Percentiles rank a stretch among this genome's conserved stretches.
phyloP scores from a whole-genome alignment of 1,140 invertebrate species.

The Anastrepha obliqua region DNA sequence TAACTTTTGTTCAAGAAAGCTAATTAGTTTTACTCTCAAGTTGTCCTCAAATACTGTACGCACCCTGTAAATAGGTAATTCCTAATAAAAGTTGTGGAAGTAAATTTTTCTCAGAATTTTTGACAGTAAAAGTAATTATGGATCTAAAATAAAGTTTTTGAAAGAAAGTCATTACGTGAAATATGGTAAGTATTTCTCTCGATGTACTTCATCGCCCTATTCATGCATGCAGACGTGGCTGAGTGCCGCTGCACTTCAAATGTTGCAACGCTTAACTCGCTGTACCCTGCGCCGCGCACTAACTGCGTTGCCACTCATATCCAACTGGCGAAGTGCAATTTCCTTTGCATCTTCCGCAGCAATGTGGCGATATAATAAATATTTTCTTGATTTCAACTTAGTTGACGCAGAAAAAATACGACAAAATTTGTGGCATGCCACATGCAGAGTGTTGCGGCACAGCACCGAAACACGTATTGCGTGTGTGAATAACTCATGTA shows the following conservation, averaged over 20 bases:
- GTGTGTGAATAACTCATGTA: constrained; percentile 19
- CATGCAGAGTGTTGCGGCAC: constrained; percentile 48
- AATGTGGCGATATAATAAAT: constrained; percentile 50
- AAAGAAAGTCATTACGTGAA: no score
- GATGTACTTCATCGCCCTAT: constrained; percentile 24
- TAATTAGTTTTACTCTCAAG: no score
- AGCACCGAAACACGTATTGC: background rate
- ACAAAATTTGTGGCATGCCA: constrained; percentile 49
- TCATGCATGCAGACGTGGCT: constrained; percentile 40
- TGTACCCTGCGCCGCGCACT: background rate
- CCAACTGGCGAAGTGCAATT: constrained; percentile 44
- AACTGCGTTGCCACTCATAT: background rate
- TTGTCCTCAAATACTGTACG: no score
- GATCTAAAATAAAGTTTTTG: no score
- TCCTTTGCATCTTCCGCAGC: constrained; percentile 48
- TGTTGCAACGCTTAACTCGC: constrained; percentile 49
- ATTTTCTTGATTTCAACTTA: constrained; percentile 52
- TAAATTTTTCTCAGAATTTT: no score
- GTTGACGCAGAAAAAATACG: constrained; percentile 34
- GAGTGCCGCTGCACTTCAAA: constrained; percentile 48
- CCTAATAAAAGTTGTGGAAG: no score
- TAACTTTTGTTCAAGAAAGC: no score
- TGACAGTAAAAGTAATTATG: no score
- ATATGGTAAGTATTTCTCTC: background rate
- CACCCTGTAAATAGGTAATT: no score